These are phyloP conservation scores for Pseudochirops corinnae DNA, from an alignment of 2,797 vertebrate genomes.

Conservation along the genomic window DNA sequence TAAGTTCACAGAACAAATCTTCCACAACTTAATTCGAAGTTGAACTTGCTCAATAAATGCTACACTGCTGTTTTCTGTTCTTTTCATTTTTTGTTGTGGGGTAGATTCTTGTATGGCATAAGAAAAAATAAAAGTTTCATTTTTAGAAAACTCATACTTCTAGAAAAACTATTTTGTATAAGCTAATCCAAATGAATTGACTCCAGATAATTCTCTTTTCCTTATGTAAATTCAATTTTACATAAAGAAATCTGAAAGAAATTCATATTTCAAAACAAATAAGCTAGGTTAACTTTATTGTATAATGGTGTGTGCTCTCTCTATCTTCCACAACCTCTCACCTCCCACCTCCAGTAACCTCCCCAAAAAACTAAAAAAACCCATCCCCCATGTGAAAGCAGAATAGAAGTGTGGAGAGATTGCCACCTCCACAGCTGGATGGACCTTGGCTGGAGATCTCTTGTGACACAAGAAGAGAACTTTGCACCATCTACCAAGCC, in stretches of 20 bases:
- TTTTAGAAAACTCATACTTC: conserved; percentile 27
- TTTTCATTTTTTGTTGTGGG: conserved; percentile 1
- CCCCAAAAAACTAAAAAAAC: not conserved
- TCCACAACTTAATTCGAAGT: conserved; percentile 11
- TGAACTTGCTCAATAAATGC: not conserved
- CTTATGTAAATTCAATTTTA: not conserved
- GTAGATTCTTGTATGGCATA: conserved; percentile 5
- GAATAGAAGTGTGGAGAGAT: not conserved
- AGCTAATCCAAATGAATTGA: conserved; percentile 16
- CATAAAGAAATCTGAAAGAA: not conserved
- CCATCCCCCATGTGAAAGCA: not conserved
- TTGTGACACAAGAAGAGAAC: too few relatives aligned
- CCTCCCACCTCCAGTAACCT: too few relatives aligned
- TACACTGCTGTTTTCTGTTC: not conserved
- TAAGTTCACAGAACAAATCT: conserved; percentile 5
- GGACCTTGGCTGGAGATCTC: not conserved
- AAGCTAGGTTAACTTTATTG: not conserved
- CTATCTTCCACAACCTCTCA: not conserved
- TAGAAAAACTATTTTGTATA: not conserved
- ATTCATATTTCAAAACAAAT: not conserved
- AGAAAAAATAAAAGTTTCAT: conserved; percentile 36
- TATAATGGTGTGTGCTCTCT: not conserved
- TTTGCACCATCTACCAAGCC: too few relatives aligned
- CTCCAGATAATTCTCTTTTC: conserved; percentile 11
- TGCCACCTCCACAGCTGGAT: not conserved